Conservation (phyloP, 2,113 vertebrate genomes). For the Probosciger aterrimus region DNA sequence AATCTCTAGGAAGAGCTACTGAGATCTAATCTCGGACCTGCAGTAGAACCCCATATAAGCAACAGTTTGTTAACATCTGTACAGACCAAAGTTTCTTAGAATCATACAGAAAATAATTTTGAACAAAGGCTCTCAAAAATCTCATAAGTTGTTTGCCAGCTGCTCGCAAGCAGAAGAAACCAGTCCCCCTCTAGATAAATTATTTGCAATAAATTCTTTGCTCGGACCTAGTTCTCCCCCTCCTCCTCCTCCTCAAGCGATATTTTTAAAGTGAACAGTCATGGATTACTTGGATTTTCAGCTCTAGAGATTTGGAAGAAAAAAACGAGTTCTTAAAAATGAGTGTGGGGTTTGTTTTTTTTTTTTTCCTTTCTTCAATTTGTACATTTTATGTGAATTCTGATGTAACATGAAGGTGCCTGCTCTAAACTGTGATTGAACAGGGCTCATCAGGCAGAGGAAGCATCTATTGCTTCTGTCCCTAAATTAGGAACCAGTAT, state of each 20-base stretch:
- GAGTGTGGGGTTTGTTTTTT: not conserved
- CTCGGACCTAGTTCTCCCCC: not conserved
- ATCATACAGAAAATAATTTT: not conserved
- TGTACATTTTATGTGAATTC: not conserved
- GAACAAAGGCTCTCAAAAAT: not conserved
- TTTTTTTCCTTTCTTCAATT: not conserved
- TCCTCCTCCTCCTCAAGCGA: not conserved
- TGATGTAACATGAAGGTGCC: not conserved
- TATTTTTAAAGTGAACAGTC: slow-evolving; percentile 19
- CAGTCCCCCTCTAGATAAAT: not conserved
- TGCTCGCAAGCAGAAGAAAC: not conserved
- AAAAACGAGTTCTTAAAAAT: not conserved
- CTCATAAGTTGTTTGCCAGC: not conserved
- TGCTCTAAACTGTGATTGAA: not conserved
- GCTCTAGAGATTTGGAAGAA: not conserved
- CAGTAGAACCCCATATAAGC: not conserved
- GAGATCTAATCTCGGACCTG: not conserved
- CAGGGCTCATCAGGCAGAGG: not conserved
- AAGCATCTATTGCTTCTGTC: not conserved
- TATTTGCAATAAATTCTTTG: slow-evolving; percentile 1
- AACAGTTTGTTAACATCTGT: not conserved
- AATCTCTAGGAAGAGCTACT: not conserved
- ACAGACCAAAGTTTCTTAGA: not conserved
- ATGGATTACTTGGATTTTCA: not conserved
- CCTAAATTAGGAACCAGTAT: not conserved